Conservation (phyloP, 2,113 vertebrate genomes). For the Gasterosteus nipponicus region DNA sequence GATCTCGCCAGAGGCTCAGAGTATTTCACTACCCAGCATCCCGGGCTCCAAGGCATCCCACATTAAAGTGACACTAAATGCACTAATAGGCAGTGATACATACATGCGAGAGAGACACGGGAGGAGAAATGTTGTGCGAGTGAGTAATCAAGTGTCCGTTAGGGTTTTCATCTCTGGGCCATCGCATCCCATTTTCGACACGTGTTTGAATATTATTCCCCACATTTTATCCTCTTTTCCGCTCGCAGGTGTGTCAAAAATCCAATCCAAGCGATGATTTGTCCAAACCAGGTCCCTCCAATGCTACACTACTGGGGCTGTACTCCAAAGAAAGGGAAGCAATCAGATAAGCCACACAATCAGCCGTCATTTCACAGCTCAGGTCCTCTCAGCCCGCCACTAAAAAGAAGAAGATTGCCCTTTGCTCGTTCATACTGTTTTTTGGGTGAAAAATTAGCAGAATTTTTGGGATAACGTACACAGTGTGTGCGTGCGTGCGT, state of each 20-base stretch:
- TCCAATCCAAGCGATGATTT: background rate
- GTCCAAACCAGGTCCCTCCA: slow-evolving; percentile 20
- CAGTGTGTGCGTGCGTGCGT: background rate
- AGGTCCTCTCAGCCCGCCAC: slow-evolving; percentile 51
- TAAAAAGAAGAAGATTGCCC: slow-evolving; percentile 32
- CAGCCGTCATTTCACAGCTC: slow-evolving; percentile 56
- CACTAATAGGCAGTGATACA: slow-evolving; percentile 34
- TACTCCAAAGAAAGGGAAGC: slow-evolving; percentile 29
- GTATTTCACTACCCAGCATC: slow-evolving; percentile 23
- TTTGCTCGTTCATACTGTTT: slow-evolving; percentile 27
- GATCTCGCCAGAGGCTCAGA: slow-evolving; percentile 29
- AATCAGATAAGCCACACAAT: slow-evolving; percentile 58
- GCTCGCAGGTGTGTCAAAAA: background rate
- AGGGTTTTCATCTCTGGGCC: background rate
- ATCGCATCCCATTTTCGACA: background rate
- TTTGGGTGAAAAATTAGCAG: slow-evolving; percentile 27
- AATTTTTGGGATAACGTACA: background rate
- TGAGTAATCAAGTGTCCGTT: background rate
- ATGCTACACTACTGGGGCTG: background rate
- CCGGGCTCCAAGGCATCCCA: slow-evolving; percentile 7
- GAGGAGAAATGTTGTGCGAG: background rate
- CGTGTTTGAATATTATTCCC: slow-evolving; percentile 1
- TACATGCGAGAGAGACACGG: background rate
- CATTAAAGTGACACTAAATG: slow-evolving; percentile 47
- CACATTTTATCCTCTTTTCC: background rate